phyloP scores from a whole-genome alignment of 2,113 vertebrate species.

The Indicator indicator region DNA sequence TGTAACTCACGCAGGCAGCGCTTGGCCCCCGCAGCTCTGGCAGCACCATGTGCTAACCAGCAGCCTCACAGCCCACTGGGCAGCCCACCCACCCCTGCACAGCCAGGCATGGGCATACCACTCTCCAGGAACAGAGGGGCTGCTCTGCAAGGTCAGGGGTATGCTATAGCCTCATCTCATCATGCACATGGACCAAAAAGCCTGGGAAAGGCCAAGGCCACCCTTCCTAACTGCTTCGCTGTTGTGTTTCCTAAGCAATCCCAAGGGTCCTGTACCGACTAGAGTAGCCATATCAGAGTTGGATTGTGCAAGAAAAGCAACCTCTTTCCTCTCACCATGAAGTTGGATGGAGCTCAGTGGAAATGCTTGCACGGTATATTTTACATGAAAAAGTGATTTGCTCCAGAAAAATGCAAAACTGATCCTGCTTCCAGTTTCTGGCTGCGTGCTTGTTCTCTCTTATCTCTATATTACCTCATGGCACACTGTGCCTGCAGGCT shows the following conservation, averaged over 20 bases:
- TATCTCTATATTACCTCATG: accelerated
- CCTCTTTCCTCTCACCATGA: background rate
- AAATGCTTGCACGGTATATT: background rate
- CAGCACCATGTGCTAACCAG: accelerated
- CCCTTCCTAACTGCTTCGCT: background rate
- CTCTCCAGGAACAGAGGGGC: background rate
- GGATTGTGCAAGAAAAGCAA: background rate
- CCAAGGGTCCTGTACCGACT: accelerated
- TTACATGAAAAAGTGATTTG: background rate
- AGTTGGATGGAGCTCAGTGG: background rate
- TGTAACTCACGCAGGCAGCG: accelerated
- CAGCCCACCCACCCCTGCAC: background rate
- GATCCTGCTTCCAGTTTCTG: background rate
- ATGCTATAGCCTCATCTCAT: background rate
- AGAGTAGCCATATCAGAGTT: background rate
- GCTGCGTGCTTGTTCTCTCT: background rate
- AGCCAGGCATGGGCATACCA: accelerated
- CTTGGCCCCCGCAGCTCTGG: accelerated
- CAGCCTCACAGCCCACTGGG: background rate
- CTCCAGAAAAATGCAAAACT: background rate
- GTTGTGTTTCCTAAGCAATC: background rate
- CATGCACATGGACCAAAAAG: background rate
- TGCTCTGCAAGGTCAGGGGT: background rate
- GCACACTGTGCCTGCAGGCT: background rate
- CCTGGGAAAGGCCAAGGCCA: accelerated